A percentile compares a stretch with the other conserved stretches of the same genome.
These are phyloP conservation scores for Carapus acus DNA, from an alignment of 2,797 vertebrate species.

Conservation along the genomic window DNA sequence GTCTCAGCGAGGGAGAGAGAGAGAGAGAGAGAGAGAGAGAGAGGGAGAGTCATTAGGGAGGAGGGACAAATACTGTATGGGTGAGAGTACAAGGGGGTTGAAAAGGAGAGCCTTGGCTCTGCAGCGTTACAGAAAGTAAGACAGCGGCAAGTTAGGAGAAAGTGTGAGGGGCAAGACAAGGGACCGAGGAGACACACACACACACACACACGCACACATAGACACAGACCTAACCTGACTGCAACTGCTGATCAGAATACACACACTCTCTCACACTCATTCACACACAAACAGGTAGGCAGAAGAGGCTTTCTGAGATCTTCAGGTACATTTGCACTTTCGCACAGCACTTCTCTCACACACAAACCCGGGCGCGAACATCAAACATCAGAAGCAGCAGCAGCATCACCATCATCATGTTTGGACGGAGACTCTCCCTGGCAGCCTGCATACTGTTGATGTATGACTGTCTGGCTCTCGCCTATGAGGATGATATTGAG, in stretches of 20 bases:
- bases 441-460: constrained; percentile 56
- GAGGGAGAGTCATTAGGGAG: constrained; percentile 52
- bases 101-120: constrained; percentile 59
- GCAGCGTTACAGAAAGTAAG: constrained; percentile 38
- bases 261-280: not conserved
- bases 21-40: constrained; percentile 22
- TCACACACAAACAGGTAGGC: constrained; percentile 15
- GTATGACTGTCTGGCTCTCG: constrained; percentile 51
- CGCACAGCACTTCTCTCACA: constrained; percentile 8
- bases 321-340: constrained; percentile 15
- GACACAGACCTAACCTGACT: constrained; percentile 5
- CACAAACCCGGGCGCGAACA: constrained; percentile 11
- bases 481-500: constrained; percentile 71
- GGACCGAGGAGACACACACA: constrained; percentile 19
- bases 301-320: constrained; percentile 10
- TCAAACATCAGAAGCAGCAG: constrained; percentile 11
- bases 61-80: constrained; percentile 57
- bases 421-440: constrained; percentile 52
- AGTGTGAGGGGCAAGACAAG: not conserved
- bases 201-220: constrained; percentile 10
- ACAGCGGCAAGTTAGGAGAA: constrained; percentile 28
- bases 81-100: constrained; percentile 39
- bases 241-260: not conserved
- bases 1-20: constrained; percentile 15
- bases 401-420: constrained; percentile 52